Evolutionary conservation across 1,140 invertebrate species (phyloP).

Genomic region (Papilio aristodemus): DNA sequence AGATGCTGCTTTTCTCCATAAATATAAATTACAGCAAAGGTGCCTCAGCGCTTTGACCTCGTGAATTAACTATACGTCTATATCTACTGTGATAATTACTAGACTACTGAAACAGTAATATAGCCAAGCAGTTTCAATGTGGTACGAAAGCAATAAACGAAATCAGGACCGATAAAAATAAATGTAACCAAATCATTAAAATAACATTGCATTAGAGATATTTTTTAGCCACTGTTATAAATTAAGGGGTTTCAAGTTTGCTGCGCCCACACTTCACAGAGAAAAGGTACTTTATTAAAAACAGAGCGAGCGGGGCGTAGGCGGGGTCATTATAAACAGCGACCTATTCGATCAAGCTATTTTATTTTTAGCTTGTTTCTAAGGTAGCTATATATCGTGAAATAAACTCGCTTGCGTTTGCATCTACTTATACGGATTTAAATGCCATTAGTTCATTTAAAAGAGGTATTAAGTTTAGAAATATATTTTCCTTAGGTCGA

Average conservation of each 20-base stretch:
- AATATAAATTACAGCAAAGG: background rate
- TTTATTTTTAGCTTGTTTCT: conserved; percentile 14
- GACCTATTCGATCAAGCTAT: background rate
- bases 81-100: too few relatives aligned
- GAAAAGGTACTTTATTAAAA: conserved; percentile 13
- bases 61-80: background rate
- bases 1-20: conserved; percentile 3
- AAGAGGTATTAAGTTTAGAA: background rate
- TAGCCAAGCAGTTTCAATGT: too few relatives aligned
- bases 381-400: background rate
- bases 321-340: conserved; percentile 18
- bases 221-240: background rate
- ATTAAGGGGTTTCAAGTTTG: conserved; percentile 3
- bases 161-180: too few relatives aligned
- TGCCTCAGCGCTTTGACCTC: background rate
- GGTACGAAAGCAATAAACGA: too few relatives aligned
- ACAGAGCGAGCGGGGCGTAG: background rate
- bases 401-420: background rate
- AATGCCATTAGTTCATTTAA: background rate
- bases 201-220: too few relatives aligned
- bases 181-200: too few relatives aligned
- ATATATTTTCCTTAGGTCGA: too few relatives aligned
- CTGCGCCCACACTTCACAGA: background rate
- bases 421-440: background rate
- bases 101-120: too few relatives aligned